Evolutionary conservation across 2,113 vertebrate genomes (phyloP).

Genomic region (Hystrix brachyura): DNA sequence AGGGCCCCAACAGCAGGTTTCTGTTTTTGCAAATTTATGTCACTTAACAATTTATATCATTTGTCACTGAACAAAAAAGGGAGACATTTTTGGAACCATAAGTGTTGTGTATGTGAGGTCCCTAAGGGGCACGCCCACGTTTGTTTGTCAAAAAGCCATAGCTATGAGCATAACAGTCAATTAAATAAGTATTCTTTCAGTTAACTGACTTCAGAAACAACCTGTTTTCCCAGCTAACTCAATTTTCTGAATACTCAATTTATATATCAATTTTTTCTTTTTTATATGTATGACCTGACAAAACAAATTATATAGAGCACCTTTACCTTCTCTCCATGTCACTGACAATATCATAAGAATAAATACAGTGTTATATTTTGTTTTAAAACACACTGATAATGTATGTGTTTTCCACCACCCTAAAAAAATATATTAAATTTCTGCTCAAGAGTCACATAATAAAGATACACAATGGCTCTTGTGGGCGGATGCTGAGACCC

Average conservation of each 20-base stretch:
- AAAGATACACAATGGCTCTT: neutral
- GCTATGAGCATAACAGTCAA: conserved; percentile 29
- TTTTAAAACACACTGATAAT: neutral
- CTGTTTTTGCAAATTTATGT: neutral
- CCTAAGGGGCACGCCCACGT: neutral
- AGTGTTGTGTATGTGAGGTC: neutral
- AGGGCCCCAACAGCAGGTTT: neutral
- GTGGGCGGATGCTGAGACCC: neutral
- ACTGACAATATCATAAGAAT: neutral
- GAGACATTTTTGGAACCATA: neutral
- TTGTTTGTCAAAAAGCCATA: conserved; percentile 19
- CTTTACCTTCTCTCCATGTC: neutral
- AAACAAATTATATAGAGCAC: neutral
- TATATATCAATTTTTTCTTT: neutral
- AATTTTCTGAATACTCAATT: neutral
- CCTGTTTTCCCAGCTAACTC: neutral
- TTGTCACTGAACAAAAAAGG: neutral
- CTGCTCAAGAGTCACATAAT: neutral
- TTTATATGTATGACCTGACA: neutral
- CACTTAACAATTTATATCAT: neutral
- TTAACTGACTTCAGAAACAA: neutral
- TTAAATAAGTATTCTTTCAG: neutral
- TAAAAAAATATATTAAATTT: neutral
- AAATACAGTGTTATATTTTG: neutral
- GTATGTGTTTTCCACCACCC: neutral